Evolutionary conservation across 2,113 vertebrate genomes (phyloP).

Genomic region (Notarius lentiginosus): DNA sequence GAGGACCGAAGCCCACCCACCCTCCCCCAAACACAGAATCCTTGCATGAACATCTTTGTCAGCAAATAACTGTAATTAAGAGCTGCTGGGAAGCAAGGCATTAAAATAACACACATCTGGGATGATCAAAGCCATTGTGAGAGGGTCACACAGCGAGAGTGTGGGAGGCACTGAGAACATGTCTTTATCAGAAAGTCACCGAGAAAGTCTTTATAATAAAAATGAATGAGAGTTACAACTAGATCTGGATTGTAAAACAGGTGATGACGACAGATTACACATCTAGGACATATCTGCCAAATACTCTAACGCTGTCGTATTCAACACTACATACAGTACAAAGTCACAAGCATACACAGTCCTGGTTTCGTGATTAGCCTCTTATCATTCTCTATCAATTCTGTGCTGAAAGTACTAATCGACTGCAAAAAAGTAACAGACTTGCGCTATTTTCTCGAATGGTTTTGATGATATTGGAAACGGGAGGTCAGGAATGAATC

Average conservation of each 20-base stretch:
- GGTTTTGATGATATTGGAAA: background rate
- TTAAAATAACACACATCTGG: constrained; percentile 48
- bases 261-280: background rate
- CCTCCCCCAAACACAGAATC: background rate
- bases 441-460: background rate
- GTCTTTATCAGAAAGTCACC: background rate
- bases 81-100: constrained; percentile 18
- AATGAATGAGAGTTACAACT: background rate
- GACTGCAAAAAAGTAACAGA: background rate
- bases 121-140: constrained; percentile 37
- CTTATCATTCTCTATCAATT: background rate
- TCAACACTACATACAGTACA: background rate
- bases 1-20: background rate
- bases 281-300: background rate
- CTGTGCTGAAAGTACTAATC: background rate
- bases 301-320: background rate
- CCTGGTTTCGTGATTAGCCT: background rate
- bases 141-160: background rate
- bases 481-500: background rate
- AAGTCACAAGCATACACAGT: background rate
- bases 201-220: background rate
- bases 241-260: background rate
- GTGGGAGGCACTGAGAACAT: background rate
- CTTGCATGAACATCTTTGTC: constrained; percentile 32
- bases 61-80: constrained; percentile 54